Evolutionary conservation across 2,797 vertebrate species (phyloP).

Genomic region (Falco peregrinus): DNA sequence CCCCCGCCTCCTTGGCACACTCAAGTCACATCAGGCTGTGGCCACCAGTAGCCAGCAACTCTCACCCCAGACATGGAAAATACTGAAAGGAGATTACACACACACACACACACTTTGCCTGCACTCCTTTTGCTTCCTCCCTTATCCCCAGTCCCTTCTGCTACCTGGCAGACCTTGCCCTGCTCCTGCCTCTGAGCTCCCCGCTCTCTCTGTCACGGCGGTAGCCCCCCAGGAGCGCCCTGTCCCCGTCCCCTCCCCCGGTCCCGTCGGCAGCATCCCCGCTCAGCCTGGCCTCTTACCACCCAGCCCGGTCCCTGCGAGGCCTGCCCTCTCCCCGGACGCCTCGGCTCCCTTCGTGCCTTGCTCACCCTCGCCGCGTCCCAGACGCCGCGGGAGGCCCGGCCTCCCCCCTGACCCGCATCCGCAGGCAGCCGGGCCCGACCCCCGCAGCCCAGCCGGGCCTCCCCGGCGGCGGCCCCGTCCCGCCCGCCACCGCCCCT

Average conservation of each 20-base stretch:
- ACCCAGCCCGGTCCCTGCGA: background rate
- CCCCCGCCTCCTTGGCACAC: background rate
- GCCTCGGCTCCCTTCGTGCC: background rate
- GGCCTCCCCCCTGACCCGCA: background rate
- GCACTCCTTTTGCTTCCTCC: background rate
- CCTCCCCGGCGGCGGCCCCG: background rate
- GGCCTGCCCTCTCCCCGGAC: background rate
- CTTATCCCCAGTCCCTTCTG: background rate
- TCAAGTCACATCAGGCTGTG: background rate
- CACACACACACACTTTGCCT: background rate
- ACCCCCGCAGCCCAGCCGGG: too few relatives aligned
- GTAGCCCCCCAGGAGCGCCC: background rate
- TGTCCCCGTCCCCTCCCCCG: background rate
- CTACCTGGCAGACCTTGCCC: background rate
- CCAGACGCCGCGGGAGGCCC: background rate
- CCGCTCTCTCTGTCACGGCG: background rate
- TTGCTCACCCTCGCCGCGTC: background rate
- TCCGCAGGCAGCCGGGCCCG: background rate
- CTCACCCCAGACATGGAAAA: background rate
- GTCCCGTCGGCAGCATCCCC: background rate
- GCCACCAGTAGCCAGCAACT: background rate
- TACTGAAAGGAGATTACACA: background rate
- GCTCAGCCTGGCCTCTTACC: background rate
- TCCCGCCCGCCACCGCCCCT: background rate
- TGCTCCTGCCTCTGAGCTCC: background rate